Conservation (phyloP, 1,140 invertebrate species). For the Drosophila orosa region DNA sequence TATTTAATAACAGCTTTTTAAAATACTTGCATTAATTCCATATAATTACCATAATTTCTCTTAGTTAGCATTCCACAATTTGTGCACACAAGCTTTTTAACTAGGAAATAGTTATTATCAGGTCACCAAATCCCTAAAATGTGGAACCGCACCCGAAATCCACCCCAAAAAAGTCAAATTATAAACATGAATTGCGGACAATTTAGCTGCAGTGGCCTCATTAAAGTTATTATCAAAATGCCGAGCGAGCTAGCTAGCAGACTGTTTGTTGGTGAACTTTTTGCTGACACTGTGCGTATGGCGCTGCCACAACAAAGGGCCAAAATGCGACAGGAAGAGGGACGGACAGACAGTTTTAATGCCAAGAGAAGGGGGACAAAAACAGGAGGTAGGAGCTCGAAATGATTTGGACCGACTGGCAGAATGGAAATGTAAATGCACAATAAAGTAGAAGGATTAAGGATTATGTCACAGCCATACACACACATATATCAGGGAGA, state of each 20-base stretch:
- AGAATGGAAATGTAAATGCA: slow-evolving; percentile 59
- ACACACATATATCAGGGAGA: not conserved
- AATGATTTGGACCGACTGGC: slow-evolving; percentile 44
- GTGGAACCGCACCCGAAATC: slow-evolving; percentile 12
- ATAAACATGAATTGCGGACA: slow-evolving; percentile 36
- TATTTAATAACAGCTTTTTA: not conserved
- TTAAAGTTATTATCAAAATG: slow-evolving; percentile 46
- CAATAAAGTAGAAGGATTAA: slow-evolving; percentile 66
- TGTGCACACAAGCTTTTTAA: slow-evolving; percentile 12
- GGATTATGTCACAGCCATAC: slow-evolving; percentile 57
- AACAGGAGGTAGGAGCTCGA: not conserved
- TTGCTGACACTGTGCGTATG: slow-evolving; percentile 46
- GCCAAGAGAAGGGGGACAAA: slow-evolving; percentile 3
- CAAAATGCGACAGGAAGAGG: not conserved
- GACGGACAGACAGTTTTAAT: slow-evolving; percentile 16
- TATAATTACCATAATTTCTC: slow-evolving; percentile 1
- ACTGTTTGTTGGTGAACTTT: slow-evolving; percentile 41
- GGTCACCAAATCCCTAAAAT: slow-evolving; percentile 6
- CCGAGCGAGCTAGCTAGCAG: not conserved
- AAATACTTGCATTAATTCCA: not conserved
- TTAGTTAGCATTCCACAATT: slow-evolving; percentile 5
- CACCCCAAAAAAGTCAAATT: slow-evolving; percentile 37
- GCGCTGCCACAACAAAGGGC: slow-evolving; percentile 20
- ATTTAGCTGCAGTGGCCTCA: slow-evolving; percentile 29
- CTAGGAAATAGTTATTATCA: slow-evolving; percentile 16